Evolutionary conservation across 2,888 invertebrate species (phyloP), one percentile per base, ranked within the genome.

Genomic region (Dorcus hopei): DNA sequence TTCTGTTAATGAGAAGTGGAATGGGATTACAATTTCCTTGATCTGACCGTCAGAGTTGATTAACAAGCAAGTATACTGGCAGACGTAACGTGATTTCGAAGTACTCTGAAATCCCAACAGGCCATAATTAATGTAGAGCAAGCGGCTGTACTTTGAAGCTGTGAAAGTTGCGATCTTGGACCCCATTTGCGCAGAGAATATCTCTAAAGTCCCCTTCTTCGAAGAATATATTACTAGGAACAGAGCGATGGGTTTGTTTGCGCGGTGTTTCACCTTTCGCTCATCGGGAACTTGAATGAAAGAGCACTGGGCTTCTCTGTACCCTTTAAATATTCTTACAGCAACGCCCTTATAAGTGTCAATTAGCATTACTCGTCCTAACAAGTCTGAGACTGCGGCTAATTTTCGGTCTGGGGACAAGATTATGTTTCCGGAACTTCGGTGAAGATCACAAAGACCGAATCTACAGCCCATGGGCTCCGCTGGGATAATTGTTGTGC

Each of bases 181-280:
- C 0, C 97, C 97, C 73, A 54, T 38, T 74, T 95, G 93, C 71
- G 94, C 85, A 3, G 93, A 84, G 88, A 97, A 95, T 58, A 98
- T 92, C 78, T 97, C 98, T 54, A 99, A 83, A 5, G 95, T 85
- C 9, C 96, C 96, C 74, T 95, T 87, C 66, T 92, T 90, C 0
- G 97, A 93, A 5, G 95, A 93, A 78, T 96, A 97, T 63, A 99
- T 94, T 2, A 93, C 88, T 54, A 98, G 81, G 77, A 97, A 98
- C 50, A 93, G 80, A 0, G 88, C 89, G 57, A 87, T 82, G 68
- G 86, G 73, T 54, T 71, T 71, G 40, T 71, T 74, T 3, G 66
- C 55, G 39, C 69, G 68, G 53, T 71, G 71, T 59, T 74, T 75
- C 3, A 70, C 68, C 43, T 71, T 76, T 59, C 76, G 78, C 61